Conservation (phyloP, 2,797 vertebrate genomes). For the Malacoraja senta region DNA sequence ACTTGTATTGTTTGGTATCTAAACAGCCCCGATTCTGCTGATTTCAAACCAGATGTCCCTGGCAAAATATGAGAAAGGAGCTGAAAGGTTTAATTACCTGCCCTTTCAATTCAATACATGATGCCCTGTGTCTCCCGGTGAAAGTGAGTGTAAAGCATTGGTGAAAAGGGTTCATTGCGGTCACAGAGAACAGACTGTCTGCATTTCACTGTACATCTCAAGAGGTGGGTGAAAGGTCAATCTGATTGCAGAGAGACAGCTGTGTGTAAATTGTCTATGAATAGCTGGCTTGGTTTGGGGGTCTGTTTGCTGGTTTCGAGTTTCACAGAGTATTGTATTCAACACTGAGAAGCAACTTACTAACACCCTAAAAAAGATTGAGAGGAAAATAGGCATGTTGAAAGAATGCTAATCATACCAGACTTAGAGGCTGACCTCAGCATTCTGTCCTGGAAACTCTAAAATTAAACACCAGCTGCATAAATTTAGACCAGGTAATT, state of each 20-base stretch:
- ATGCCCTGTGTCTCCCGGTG: neutral
- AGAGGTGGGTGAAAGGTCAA: neutral
- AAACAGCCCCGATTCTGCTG: neutral
- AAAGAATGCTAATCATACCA: neutral
- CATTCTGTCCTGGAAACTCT: neutral
- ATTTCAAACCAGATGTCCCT: neutral
- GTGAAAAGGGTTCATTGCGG: neutral
- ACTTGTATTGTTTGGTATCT: neutral
- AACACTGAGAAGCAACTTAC: neutral
- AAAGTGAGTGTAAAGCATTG: neutral
- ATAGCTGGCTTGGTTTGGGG: neutral
- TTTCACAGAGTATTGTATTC: neutral
- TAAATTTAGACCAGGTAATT: neutral
- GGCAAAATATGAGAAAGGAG: neutral
- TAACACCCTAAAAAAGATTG: neutral
- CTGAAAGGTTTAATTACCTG: neutral
- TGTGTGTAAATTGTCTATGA: neutral
- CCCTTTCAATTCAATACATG: neutral
- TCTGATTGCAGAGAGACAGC: neutral
- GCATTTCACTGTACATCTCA: neutral
- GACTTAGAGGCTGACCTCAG: neutral
- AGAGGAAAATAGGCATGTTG: neutral
- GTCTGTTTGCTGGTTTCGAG: neutral
- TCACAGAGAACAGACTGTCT: neutral
- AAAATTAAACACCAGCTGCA: conserved; percentile 16